Evolutionary conservation across 2,797 vertebrate genomes (phyloP), one percentile per base, ranked within the genome.

Genomic region (Macropodus opercularis): DNA sequence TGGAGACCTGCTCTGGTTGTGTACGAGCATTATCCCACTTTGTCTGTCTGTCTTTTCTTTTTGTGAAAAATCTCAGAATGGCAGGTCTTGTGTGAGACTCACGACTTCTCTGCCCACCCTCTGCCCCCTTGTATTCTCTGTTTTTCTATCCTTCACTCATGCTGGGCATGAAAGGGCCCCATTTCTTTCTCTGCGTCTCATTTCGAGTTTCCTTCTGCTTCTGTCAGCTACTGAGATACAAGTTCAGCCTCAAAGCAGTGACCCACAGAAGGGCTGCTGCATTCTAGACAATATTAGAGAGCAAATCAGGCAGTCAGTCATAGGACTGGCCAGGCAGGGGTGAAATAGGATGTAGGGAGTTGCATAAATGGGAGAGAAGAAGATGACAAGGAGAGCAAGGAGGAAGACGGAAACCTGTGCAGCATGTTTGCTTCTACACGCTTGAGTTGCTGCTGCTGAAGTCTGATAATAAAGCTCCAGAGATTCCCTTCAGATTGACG

Each of bases 381-480:
- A 50, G 59, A 73, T 65, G 73, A 69, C 55, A 71, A 58, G 50
- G 18, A 61, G 26, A 41, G 43, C 23, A 58, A 36, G 36, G 42
- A 48, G 40, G 51, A 64, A 55, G 61, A 67, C 47, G 62, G 67
- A 67, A 79, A 48, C 39, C 49, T 56, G 54, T 52, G 49, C 61
- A 59, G 50, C 62, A 63, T 66, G 67, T 85, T 85, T 77, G 52
- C 63, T 70, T 72, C 58, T 39, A 66, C 58, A 65, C 35, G 69
- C 60, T 29, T 76, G 68, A 84, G 49, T 63, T 77, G 75, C 66
- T 83, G 65, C 53, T 77, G 54, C 68, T 76, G 70, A 73, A 80
- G 73, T 81, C 75, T 75, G 64, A 43, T 81, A 86, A 85, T 76
- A 81, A 82, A 85, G 52, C 80, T 80, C 79, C 38, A 67, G 70